Percentiles rank a stretch among this genome's conserved stretches.
Conservation (phyloP, 2,797 vertebrate genomes). For the Mustela erminea region DNA sequence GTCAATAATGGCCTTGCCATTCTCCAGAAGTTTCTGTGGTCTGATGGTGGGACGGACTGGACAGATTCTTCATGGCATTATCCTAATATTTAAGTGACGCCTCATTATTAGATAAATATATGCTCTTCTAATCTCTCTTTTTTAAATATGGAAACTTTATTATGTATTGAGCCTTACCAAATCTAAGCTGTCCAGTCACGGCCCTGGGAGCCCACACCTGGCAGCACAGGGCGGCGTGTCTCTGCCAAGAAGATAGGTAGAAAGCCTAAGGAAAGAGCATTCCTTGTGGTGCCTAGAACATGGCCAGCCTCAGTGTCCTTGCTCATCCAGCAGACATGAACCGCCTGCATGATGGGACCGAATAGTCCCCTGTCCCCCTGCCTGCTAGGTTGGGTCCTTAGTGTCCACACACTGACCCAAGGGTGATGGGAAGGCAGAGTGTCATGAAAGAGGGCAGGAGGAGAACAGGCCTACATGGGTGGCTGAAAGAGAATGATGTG, state of each 20-base stretch:
- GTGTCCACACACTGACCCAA: neutral
- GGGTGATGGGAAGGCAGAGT: neutral
- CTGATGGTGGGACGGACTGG: neutral
- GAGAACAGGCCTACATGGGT: neutral
- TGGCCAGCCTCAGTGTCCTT: neutral
- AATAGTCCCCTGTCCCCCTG: neutral
- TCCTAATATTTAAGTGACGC: slow-evolving; percentile 4
- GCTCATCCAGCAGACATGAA: neutral
- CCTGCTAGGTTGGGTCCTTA: neutral
- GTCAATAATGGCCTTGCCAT: neutral
- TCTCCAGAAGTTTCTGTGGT: slow-evolving; percentile 34
- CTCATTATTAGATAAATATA: neutral
- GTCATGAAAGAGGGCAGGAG: neutral
- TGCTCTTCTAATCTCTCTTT: neutral
- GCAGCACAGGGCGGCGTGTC: neutral
- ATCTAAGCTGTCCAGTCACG: neutral
- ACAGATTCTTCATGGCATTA: neutral
- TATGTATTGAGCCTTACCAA: neutral
- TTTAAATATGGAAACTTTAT: neutral
- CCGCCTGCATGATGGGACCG: neutral
- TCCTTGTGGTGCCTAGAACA: neutral
- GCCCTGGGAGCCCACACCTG: neutral
- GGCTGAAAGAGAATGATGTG: neutral
- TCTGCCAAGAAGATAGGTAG: neutral
- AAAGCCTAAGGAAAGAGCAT: neutral